Evolutionary conservation across 2,113 vertebrate species (phyloP).

Genomic region (Pelobates fuscus): DNA sequence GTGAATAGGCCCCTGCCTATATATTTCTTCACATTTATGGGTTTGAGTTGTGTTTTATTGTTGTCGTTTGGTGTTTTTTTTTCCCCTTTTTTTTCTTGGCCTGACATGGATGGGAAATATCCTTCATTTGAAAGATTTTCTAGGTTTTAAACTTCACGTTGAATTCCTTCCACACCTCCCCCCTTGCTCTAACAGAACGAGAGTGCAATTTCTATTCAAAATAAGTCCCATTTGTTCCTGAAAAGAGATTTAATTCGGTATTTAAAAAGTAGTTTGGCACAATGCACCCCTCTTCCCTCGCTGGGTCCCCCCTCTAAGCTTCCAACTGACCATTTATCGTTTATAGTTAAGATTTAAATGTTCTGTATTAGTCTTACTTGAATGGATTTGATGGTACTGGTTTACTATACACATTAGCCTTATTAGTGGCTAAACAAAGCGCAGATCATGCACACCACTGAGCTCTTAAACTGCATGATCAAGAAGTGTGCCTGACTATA

Average conservation of each 20-base stretch:
- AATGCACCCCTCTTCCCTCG: constrained; percentile 44
- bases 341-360: constrained; percentile 70
- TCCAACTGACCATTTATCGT: constrained; percentile 71
- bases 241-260: constrained; percentile 61
- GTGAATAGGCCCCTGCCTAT: too few relatives aligned
- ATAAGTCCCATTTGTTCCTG: constrained; percentile 51
- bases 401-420: constrained; percentile 68
- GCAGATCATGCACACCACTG: constrained; percentile 34
- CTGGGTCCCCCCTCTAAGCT: constrained; percentile 61
- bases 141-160: background rate
- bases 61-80: too few relatives aligned
- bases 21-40: too few relatives aligned
- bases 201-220: constrained; percentile 31
- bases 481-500: constrained; percentile 47
- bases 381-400: constrained; percentile 53
- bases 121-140: too few relatives aligned
- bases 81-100: too few relatives aligned
- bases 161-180: background rate
- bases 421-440: constrained; percentile 66
- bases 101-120: too few relatives aligned
- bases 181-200: background rate
- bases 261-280: constrained; percentile 61
- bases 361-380: constrained; percentile 66
- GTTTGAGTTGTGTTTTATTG: too few relatives aligned
- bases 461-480: constrained; percentile 57